Conservation (phyloP, 2,113 vertebrate genomes). For the Strix uralensis region DNA sequence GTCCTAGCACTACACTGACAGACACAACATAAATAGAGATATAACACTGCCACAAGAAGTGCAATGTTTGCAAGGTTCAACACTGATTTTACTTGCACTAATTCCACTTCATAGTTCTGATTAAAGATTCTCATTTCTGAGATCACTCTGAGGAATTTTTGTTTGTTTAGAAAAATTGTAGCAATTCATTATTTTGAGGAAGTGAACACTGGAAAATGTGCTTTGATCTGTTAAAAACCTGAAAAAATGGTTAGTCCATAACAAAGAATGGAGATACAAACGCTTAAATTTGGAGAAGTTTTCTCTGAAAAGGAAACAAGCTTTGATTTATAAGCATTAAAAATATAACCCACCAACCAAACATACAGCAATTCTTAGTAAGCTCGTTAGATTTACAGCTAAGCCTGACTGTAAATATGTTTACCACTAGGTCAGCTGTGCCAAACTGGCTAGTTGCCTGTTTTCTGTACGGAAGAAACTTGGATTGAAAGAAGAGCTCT, state of each 20-base stretch:
- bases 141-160: not conserved
- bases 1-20: not conserved
- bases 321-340: not conserved
- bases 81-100: not conserved
- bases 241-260: not conserved
- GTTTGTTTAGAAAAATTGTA: not conserved
- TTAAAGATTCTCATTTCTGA: not conserved
- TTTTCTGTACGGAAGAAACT: not conserved
- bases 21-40: not conserved
- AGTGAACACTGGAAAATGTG: not conserved
- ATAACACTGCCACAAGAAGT: not conserved
- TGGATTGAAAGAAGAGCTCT: not conserved
- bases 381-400: slow-evolving; percentile 13
- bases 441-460: slow-evolving; percentile 10
- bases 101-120: not conserved
- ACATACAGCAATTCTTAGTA: not conserved
- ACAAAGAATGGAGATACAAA: not conserved
- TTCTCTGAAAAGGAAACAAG: not conserved
- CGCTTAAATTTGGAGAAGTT: not conserved
- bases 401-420: slow-evolving; percentile 26
- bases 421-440: slow-evolving; percentile 12
- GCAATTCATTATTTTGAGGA: not conserved
- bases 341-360: not conserved
- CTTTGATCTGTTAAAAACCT: not conserved
- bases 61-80: not conserved